Percentiles rank a stretch among this genome's conserved stretches.
phyloP scores from a whole-genome alignment of 2,113 vertebrate genomes.

The Tympanuchus pallidicinctus region DNA sequence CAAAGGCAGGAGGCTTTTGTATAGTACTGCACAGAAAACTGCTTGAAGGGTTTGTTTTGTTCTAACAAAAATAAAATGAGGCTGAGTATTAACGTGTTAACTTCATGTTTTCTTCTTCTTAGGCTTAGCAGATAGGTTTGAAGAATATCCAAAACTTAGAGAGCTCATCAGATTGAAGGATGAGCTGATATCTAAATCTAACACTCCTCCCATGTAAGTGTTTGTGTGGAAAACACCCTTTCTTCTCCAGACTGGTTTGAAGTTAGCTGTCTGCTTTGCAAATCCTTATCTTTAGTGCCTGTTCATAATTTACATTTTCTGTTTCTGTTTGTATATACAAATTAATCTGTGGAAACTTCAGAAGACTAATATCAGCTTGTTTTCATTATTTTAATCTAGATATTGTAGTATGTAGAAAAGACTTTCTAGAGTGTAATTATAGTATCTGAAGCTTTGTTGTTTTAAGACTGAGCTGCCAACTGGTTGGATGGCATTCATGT shows the following conservation, averaged over 20 bases:
- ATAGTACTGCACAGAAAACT: not conserved
- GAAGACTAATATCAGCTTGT: not conserved
- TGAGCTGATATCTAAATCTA: constrained; percentile 93
- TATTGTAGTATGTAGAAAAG: not conserved
- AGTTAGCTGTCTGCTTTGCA: constrained; percentile 40
- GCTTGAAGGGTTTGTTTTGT: not conserved
- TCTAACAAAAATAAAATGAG: not conserved
- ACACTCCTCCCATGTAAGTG: constrained; percentile 96
- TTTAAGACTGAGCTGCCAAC: not conserved
- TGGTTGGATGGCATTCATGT: not conserved
- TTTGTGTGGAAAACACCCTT: constrained; percentile 36
- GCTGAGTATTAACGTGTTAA: constrained; percentile 31
- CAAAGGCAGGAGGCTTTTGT: not conserved
- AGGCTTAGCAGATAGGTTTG: constrained; percentile 98
- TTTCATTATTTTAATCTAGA: not conserved
- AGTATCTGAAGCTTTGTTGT: not conserved
- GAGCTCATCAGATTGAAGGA: constrained; percentile 98
- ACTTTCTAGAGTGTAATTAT: not conserved
- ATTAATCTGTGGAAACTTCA: not conserved
- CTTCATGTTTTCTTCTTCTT: constrained; percentile 54
- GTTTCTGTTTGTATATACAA: constrained; percentile 3
- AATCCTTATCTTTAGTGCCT: constrained; percentile 34
- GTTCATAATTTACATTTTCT: constrained; percentile 27
- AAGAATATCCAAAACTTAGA: constrained; percentile 98
- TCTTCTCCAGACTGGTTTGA: constrained; percentile 55